Evolutionary conservation across 1,140 invertebrate species (phyloP).

Genomic region (Anagrus nilaparvatae): DNA sequence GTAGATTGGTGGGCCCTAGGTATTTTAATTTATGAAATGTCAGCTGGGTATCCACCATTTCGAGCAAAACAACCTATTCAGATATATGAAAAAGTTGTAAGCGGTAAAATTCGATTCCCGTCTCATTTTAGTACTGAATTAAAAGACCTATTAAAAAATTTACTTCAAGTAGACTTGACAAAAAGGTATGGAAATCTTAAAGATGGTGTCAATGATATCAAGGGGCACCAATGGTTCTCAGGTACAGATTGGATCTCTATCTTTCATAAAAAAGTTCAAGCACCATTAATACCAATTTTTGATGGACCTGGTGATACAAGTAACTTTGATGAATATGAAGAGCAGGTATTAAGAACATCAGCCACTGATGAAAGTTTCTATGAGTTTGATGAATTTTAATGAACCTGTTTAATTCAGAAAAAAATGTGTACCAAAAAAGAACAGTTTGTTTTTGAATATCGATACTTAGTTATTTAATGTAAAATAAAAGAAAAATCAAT

Average conservation of each 20-base stretch:
- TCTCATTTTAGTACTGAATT: slow-evolving; percentile 88
- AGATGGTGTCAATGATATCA: slow-evolving; percentile 98
- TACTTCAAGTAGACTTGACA: slow-evolving; percentile 96
- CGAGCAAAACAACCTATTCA: slow-evolving; percentile 96
- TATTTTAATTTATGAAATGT: slow-evolving; percentile 87
- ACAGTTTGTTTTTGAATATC: too few relatives aligned
- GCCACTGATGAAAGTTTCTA: slow-evolving; percentile 95
- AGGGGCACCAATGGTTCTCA: slow-evolving; percentile 97
- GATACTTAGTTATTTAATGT: too few relatives aligned
- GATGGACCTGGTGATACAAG: slow-evolving; percentile 93
- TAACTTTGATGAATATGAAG: slow-evolving; percentile 98
- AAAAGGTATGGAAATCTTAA: slow-evolving; percentile 98
- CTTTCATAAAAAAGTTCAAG: slow-evolving; percentile 97
- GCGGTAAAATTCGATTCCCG: slow-evolving; percentile 84
- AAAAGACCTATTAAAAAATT: slow-evolving; percentile 92
- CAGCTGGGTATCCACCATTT: slow-evolving; percentile 86
- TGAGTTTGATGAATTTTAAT: slow-evolving; percentile 96
- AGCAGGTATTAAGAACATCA: slow-evolving; percentile 91
- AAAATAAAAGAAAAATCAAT: too few relatives aligned
- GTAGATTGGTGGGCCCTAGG: slow-evolving; percentile 98
- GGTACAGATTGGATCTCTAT: slow-evolving; percentile 98
- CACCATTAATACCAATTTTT: slow-evolving; percentile 92
- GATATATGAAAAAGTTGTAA: slow-evolving; percentile 96
- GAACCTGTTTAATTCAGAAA: too few relatives aligned
- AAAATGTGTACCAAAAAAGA: too few relatives aligned